phyloP scores from a whole-genome alignment of 2,113 vertebrate genomes.

The Myrmecobius fasciatus region DNA sequence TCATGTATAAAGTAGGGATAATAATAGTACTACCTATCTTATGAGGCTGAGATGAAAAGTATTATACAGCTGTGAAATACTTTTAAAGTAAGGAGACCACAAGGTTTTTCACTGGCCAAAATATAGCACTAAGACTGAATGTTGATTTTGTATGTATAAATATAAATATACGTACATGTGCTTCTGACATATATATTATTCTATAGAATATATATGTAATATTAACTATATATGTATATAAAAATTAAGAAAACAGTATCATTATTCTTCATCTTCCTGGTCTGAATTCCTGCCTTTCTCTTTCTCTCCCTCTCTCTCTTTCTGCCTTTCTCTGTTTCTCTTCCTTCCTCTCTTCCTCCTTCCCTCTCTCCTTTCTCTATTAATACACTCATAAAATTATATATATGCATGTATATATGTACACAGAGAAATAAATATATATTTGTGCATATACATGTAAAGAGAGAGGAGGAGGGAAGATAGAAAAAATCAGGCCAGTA shows the following conservation, averaged over 20 bases:
- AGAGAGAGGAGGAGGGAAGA: too few relatives aligned
- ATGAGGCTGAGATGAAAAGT: not conserved
- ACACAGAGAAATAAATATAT: not conserved
- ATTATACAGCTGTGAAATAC: not conserved
- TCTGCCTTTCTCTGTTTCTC: too few relatives aligned
- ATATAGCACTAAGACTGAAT: not conserved
- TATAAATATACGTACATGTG: not conserved
- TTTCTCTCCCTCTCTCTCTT: not conserved
- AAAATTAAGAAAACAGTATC: not conserved
- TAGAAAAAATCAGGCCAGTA: too few relatives aligned
- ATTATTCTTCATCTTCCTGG: not conserved
- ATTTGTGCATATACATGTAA: not conserved
- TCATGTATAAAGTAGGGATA: not conserved
- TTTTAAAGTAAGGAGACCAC: not conserved
- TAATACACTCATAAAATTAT: too few relatives aligned
- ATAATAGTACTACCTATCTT: not conserved
- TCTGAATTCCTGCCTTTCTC: not conserved
- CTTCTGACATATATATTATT: not conserved
- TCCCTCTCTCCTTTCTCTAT: too few relatives aligned
- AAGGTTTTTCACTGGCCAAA: not conserved
- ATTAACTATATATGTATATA: not conserved
- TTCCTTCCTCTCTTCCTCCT: too few relatives aligned
- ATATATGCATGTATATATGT: not conserved
- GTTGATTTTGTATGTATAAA: not conserved
- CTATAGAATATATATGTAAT: not conserved